These are phyloP conservation scores for Ursus arctos DNA, from an alignment of 2,113 vertebrate species.

Conservation along the genomic window DNA sequence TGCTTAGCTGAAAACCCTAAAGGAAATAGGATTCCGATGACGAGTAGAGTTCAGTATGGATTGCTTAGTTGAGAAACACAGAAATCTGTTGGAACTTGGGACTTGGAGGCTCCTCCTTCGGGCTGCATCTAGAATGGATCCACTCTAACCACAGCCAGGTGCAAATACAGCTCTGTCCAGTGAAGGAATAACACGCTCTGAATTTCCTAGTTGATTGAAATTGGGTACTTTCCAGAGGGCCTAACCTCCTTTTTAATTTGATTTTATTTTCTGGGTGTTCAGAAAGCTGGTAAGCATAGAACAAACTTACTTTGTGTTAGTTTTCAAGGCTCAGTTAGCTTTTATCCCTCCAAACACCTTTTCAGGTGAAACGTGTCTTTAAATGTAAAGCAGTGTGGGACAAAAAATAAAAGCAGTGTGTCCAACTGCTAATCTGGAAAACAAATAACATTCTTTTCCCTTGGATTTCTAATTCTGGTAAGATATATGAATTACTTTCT, in stretches of 20 bases:
- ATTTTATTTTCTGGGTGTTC: conserved; percentile 14
- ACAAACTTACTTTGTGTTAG: not conserved
- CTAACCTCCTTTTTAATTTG: not conserved
- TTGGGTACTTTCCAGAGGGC: not conserved
- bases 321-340: not conserved
- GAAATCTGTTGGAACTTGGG: not conserved
- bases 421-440: not conserved
- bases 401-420: not conserved
- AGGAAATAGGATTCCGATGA: not conserved
- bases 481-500: not conserved
- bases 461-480: not conserved
- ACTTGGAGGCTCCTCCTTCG: not conserved
- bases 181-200: not conserved
- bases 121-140: not conserved
- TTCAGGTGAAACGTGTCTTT: not conserved
- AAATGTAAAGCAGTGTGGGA: not conserved
- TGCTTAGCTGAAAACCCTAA: not conserved
- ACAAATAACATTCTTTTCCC: not conserved
- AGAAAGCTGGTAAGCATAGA: not conserved
- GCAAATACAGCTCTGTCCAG: not conserved
- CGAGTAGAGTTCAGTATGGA: not conserved
- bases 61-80: not conserved
- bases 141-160: too few relatives aligned
- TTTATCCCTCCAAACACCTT: not conserved
- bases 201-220: not conserved